Conservation (phyloP, 2,797 vertebrate species). For the Enteromius anoplus region DNA sequence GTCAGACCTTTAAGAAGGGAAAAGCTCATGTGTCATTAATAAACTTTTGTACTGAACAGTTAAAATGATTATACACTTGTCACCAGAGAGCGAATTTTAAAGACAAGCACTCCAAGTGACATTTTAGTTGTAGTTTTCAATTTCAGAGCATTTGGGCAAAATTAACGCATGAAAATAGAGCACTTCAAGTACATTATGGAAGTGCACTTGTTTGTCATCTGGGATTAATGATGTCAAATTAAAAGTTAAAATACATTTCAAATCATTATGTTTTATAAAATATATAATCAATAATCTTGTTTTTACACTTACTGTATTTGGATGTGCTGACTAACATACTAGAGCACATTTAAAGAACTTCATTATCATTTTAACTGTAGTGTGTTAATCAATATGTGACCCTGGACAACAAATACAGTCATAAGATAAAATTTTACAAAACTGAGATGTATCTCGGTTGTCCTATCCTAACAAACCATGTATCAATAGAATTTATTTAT, state of each 20-base stretch:
- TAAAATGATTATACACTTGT: neutral
- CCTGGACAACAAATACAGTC: no score
- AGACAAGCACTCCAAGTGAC: neutral
- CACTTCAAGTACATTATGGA: no score
- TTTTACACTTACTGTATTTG: neutral
- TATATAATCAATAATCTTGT: neutral
- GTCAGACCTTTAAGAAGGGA: slow-evolving; percentile 78
- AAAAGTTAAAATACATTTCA: neutral
- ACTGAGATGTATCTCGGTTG: no score
- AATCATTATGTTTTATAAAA: neutral
- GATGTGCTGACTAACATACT: neutral
- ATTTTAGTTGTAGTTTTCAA: neutral
- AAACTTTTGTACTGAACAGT: neutral
- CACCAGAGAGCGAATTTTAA: neutral
- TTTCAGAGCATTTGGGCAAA: neutral
- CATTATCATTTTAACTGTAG: neutral
- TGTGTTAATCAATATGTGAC: neutral
- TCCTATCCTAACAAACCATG: no score
- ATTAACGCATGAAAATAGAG: no score
- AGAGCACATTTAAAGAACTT: neutral
- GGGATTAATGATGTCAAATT: neutral
- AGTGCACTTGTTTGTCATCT: no score
- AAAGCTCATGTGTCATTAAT: no score
- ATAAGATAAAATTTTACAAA: no score
- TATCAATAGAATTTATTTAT: no score